Percentiles rank a stretch among this genome's conserved stretches.
These are phyloP conservation scores for Drosophila lowei DNA, from an alignment of 1,140 invertebrate genomes.

Conservation along the genomic window DNA sequence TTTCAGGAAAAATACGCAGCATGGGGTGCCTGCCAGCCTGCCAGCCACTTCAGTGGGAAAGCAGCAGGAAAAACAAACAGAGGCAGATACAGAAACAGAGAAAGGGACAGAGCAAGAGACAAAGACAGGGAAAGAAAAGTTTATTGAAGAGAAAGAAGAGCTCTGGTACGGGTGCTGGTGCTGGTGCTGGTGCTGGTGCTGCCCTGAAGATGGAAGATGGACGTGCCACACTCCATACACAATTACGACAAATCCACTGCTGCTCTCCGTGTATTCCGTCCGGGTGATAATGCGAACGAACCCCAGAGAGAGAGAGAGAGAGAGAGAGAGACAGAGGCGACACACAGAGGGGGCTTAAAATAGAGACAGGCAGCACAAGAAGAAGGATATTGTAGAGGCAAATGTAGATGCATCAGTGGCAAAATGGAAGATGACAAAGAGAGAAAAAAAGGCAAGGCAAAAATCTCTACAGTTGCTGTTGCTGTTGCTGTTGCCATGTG, in stretches of 20 bases:
- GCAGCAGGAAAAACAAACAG: too few relatives aligned
- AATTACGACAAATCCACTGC: slow-evolving; percentile 75
- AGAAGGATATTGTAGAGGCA: slow-evolving; percentile 70
- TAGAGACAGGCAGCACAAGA: slow-evolving; percentile 51
- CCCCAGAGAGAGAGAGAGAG: slow-evolving; percentile 17
- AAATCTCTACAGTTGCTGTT: slow-evolving; percentile 42
- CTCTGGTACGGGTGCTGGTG: slow-evolving; percentile 8
- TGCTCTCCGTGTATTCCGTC: slow-evolving; percentile 10
- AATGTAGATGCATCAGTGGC: slow-evolving; percentile 44
- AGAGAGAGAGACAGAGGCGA: background rate
- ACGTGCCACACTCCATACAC: slow-evolving; percentile 72
- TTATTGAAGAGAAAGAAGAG: slow-evolving; percentile 65
- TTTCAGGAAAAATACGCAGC: too few relatives aligned
- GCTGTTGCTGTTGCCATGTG: slow-evolving; percentile 62
- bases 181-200: slow-evolving; percentile 1
- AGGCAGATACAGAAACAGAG: slow-evolving; percentile 14
- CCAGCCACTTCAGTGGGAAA: too few relatives aligned
- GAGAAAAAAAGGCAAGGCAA: slow-evolving; percentile 5
- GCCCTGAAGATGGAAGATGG: slow-evolving; percentile 17
- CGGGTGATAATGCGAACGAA: slow-evolving; percentile 72
- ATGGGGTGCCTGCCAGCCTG: too few relatives aligned
- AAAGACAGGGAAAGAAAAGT: slow-evolving; percentile 39
- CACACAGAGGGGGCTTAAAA: slow-evolving; percentile 57
- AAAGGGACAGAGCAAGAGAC: background rate
- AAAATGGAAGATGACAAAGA: background rate